These are phyloP conservation scores for Ommatoiulus sabulosus DNA, from an alignment of 2,888 invertebrate genomes.

Conservation along the genomic window DNA sequence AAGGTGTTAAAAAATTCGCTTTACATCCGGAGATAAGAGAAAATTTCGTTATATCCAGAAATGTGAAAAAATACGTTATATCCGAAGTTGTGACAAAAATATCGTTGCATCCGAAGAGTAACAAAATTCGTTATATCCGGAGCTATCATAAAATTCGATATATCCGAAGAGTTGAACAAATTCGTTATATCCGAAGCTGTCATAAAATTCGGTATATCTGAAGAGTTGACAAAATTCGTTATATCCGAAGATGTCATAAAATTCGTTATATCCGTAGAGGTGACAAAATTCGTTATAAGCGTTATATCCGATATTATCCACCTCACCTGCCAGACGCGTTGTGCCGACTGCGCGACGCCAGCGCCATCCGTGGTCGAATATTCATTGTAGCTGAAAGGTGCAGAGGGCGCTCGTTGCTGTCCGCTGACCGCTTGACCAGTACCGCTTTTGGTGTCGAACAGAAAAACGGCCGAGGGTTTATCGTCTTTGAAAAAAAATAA, in stretches of 20 bases:
- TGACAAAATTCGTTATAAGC: too few species aligned
- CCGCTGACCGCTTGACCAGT: neutral
- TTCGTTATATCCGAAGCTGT: neutral
- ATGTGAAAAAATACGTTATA: neutral
- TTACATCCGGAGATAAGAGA: too few species aligned
- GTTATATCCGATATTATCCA: too few species aligned
- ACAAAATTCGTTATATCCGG: neutral
- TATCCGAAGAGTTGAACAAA: too few species aligned
- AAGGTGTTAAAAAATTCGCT: too few species aligned
- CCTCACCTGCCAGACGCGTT: constrained; percentile 15
- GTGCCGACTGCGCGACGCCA: neutral
- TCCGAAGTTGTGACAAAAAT: too few species aligned
- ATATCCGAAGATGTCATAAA: too few species aligned
- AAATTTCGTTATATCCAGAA: neutral
- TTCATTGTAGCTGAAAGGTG: too few species aligned
- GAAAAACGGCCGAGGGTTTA: neutral
- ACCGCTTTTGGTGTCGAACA: neutral
- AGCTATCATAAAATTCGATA: neutral
- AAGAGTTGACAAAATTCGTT: too few species aligned
- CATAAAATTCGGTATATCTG: neutral
- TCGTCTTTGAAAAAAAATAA: neutral
- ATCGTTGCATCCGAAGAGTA: too few species aligned
- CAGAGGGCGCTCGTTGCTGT: neutral
- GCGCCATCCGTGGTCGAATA: neutral
- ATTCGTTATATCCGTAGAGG: too few species aligned